Evolutionary conservation across 2,113 vertebrate genomes (phyloP), one percentile per base, ranked within the genome.

Genomic region (Ceyx cyanopectus): DNA sequence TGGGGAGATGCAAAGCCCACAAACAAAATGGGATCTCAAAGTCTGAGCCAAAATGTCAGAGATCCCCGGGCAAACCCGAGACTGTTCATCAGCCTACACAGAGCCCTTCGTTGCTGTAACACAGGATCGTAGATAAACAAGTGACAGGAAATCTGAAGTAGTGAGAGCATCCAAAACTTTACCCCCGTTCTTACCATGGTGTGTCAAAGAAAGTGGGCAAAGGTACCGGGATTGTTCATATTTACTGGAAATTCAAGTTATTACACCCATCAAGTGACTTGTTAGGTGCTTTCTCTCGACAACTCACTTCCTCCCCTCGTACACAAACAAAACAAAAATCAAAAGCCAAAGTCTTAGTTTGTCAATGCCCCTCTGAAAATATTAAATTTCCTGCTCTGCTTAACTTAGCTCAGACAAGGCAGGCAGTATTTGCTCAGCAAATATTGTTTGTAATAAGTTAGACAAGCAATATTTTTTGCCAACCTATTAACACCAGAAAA

Each of bases 391-490:
- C 96, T 94, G 87, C 94, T 95, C 96, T 80, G 43, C 95, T 97
- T 94, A 95, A 89, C 93, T 83, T 93, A 70, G 73, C 78, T 90
- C 93, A 95, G 85, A 90, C 85, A 91, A 97, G 86, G 95, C 90
- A 93, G 78, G 84, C 83, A 54, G 78, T 94, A 96, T 97, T 94
- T 97, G 93, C 95, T 97, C 77, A 93, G 91, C 91, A 97, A 97
- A 97, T 81, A 95, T 20, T 60, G 93, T 92, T 94, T 83, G 40
- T 54, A 90, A 89, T 81, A 97, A 96, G 81, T 94, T 92, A 79
- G 78, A 96, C 87, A 90, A 89, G 92, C 90, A 85, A 23, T 72
- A 89, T 93, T 95, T 95, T 96, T 81, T 91, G 93, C 92, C 96
- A 88, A 84, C 77, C 81, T 92, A 87, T 85, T 94, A 95, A 93